phyloP scores from a whole-genome alignment of 2,797 vertebrate genomes.

The Cossypha polioptera region DNA sequence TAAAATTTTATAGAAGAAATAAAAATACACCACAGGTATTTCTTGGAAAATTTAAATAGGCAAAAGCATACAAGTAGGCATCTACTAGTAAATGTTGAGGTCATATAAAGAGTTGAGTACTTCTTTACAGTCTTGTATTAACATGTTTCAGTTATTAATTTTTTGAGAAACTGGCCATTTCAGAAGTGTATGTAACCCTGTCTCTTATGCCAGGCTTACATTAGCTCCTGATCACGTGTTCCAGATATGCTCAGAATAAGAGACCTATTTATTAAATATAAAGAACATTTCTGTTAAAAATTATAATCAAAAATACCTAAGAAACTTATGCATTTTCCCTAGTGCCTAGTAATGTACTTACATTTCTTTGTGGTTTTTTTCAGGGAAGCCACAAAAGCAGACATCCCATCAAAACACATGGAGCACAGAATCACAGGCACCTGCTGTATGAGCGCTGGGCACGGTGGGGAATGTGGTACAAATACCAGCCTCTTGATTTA shows the following conservation, averaged over 20 bases:
- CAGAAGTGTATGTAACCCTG: not conserved
- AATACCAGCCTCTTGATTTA: conserved; percentile 96
- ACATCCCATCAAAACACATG: conserved; percentile 94
- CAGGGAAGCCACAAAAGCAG: conserved; percentile 95
- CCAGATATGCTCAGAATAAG: not conserved
- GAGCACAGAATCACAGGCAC: conserved; percentile 95
- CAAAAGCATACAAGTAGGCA: not conserved
- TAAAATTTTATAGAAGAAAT: not conserved
- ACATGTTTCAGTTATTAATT: not conserved
- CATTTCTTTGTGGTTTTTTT: not conserved
- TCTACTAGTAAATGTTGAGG: not conserved
- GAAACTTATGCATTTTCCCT: not conserved
- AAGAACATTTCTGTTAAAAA: not conserved
- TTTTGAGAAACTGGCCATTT: not conserved
- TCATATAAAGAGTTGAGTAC: not conserved
- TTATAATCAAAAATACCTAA: not conserved
- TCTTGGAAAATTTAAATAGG: not conserved
- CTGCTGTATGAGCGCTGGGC: conserved; percentile 98
- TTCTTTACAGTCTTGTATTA: not conserved
- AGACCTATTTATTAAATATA: not conserved
- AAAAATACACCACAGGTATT: not conserved
- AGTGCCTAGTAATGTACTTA: not conserved
- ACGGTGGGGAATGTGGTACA: conserved; percentile 99
- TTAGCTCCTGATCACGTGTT: not conserved
- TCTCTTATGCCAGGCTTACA: not conserved